Evolutionary conservation across 2,797 vertebrate genomes (phyloP), one percentile per base, ranked within the genome.

Genomic region (Sphenodon punctatus): DNA sequence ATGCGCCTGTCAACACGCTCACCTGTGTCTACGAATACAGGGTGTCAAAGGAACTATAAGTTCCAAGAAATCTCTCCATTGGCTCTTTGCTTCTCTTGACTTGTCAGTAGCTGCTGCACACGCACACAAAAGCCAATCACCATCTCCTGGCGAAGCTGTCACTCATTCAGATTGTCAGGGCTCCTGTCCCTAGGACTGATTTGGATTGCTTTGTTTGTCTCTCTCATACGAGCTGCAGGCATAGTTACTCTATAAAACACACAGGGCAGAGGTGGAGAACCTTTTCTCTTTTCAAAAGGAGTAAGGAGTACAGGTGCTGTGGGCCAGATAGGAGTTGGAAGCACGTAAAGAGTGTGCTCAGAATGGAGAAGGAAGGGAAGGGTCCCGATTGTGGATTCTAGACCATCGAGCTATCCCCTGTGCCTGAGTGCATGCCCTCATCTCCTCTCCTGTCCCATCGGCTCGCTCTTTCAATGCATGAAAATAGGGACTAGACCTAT

Each of bases 31-130:
- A 89, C 82, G 49, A 66, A 76, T 51, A 49, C 3, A 42, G 23
- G 23, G 19, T 66, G 71, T 82, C 34, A 67, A 73, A 84, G 43
- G 48, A 34, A 68, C 72, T 59, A 20, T 59, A 20, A 56, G 67
- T 84, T 78, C 84, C 68, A 87, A 72, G 74, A 76, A 86, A 73
- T 10, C 4, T 56, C 49, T 27, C 77, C 63, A 55, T 68, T 67
- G 65, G 73, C 63, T 56, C 58, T 61, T 59, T 70, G 74, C 41
- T 86, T 72, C 30, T 69, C 73, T 75, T 72, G 67, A 69, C 58
- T 87, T 82, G n/a, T n/a, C 41, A 56, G 66, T 75, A 84, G 16
- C 42, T 30, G 1, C 8, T 13, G 61, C 61, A 61, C 56, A 58
- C 16, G 25, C 63, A 71, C 64, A 68, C 41, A 51, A 41, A 55